Evolutionary conservation across 2,797 vertebrate species (phyloP).

Genomic region (Otus scops): DNA sequence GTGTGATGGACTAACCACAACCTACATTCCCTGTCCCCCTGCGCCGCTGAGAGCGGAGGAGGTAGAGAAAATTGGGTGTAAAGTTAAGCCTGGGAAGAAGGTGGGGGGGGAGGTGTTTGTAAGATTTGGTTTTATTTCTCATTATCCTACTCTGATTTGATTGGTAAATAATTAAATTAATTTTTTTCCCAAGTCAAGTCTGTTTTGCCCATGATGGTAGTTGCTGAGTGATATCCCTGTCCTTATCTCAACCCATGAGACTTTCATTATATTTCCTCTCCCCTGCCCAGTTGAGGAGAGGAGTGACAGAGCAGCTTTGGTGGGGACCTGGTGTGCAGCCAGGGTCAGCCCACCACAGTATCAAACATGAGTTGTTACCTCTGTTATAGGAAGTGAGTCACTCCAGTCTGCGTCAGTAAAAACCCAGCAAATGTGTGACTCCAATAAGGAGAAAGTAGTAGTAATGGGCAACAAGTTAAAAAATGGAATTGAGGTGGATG

Average conservation of each 20-base stretch:
- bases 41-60: neutral
- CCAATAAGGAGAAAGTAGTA: neutral
- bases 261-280: neutral
- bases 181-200: too few species aligned
- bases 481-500: neutral
- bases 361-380: neutral
- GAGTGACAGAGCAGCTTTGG: neutral
- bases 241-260: accelerated
- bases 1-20: neutral
- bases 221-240: too few species aligned
- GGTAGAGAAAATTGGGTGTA: neutral
- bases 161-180: too few species aligned
- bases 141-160: neutral
- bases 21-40: accelerated
- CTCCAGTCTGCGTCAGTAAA: neutral
- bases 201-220: too few species aligned
- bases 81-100: neutral
- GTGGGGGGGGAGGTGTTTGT: neutral
- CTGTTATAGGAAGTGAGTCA: neutral
- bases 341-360: neutral
- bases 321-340: neutral
- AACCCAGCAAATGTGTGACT: neutral
- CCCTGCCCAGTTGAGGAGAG: neutral
- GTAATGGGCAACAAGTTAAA: neutral
- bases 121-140: neutral